Evolutionary conservation across 30 jellyfish, hydroid and myxozoan genomes (phyloP).

Genomic region (Catostylus mosaicus): DNA sequence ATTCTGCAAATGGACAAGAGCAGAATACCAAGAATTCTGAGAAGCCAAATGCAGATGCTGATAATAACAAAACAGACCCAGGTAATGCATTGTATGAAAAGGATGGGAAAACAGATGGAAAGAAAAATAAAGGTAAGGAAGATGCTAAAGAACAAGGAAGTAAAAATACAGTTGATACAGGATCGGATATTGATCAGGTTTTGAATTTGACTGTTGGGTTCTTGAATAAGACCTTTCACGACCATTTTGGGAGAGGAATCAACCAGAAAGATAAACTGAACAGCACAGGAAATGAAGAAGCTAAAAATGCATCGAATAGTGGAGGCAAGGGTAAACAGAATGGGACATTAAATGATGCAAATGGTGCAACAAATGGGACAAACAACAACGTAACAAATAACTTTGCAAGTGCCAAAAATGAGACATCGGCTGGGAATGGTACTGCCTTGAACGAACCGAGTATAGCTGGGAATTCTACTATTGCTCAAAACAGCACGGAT

Average conservation of each 20-base stretch:
- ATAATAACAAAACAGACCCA: not conserved
- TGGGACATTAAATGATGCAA: not conserved
- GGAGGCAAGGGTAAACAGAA: not conserved
- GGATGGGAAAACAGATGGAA: constrained; percentile 5
- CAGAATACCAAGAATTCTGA: constrained; percentile 16
- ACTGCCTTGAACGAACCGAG: not conserved
- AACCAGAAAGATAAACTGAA: constrained; percentile 9
- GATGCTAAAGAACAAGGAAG: not conserved
- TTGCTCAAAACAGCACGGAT: not conserved
- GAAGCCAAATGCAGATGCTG: constrained; percentile 2
- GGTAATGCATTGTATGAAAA: constrained; percentile 33
- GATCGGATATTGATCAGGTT: constrained; percentile 16
- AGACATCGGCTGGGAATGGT: not conserved
- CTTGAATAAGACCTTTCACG: constrained; percentile 56
- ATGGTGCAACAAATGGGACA: constrained; percentile 17
- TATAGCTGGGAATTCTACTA: not conserved
- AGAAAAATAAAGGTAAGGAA: not conserved
- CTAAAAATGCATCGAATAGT: constrained; percentile 11
- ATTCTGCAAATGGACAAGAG: constrained; percentile 5
- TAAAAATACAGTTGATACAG: not conserved
- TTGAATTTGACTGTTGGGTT: constrained; percentile 59
- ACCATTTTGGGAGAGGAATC: constrained; percentile 18
- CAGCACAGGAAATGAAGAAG: constrained; percentile 6
- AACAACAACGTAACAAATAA: not conserved
- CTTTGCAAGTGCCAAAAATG: constrained; percentile 3